Conservation (phyloP, 2,888 invertebrate species). For the Psococerastis gibbosa region DNA sequence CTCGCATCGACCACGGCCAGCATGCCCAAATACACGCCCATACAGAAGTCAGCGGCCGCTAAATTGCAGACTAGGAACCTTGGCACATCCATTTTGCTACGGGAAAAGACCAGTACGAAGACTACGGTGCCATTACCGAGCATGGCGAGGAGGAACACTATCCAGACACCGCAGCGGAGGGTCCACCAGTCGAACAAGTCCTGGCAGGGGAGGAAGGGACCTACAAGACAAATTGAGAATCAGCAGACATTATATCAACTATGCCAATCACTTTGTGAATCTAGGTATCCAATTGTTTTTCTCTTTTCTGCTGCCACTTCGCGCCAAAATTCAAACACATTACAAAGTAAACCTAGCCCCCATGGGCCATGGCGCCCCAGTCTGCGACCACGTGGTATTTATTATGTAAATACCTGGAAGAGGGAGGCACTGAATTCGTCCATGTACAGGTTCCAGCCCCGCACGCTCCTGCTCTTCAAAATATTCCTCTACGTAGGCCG, state of each 20-base stretch:
- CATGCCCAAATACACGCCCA: slow-evolving; percentile 85
- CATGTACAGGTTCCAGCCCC: slow-evolving; percentile 19
- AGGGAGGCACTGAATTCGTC: slow-evolving; percentile 56
- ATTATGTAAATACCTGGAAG: slow-evolving; percentile 40
- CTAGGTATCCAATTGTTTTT: no score
- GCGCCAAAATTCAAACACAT: no score
- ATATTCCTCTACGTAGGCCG: slow-evolving; percentile 52
- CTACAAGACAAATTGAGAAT: slow-evolving; percentile 32
- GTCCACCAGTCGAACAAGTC: slow-evolving; percentile 98
- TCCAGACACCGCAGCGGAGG: slow-evolving; percentile 89
- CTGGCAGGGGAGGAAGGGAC: slow-evolving; percentile 86
- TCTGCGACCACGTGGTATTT: no score
- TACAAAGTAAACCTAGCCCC: no score
- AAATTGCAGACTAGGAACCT: slow-evolving; percentile 91
- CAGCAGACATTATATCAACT: no score
- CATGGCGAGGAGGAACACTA: slow-evolving; percentile 86
- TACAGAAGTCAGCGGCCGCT: slow-evolving; percentile 91
- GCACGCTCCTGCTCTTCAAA: slow-evolving; percentile 40
- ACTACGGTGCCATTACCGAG: slow-evolving; percentile 92
- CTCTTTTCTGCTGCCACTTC: no score
- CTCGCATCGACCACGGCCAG: slow-evolving; percentile 91
- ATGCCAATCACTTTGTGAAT: no score
- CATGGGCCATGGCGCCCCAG: no score
- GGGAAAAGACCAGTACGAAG: slow-evolving; percentile 75
- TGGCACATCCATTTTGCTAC: slow-evolving; percentile 91